Conservation (phyloP, 2,113 vertebrate species). For the Camelus dromedarius region DNA sequence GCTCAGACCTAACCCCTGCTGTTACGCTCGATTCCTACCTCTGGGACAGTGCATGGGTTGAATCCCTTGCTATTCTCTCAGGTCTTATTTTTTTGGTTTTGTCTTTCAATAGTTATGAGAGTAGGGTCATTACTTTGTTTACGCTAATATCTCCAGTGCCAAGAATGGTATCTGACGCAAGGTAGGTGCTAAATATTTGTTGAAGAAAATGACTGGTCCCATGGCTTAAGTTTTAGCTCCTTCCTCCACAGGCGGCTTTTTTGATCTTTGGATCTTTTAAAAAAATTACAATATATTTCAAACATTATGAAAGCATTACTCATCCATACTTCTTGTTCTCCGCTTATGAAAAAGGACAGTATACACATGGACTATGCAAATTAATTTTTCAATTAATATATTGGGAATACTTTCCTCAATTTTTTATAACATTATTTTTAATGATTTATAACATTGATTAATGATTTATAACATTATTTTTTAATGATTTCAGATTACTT, state of each 20-base stretch:
- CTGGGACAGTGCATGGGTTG: not conserved
- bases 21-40: not conserved
- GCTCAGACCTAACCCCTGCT: not conserved
- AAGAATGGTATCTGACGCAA: not conserved
- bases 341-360: not conserved
- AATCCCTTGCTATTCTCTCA: not conserved
- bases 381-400: not conserved
- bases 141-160: not conserved
- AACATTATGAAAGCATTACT: not conserved
- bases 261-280: not conserved
- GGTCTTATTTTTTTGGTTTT: not conserved
- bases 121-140: conserved; percentile 9
- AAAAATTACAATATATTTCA: conserved; percentile 19
- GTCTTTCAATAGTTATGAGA: not conserved
- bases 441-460: not conserved
- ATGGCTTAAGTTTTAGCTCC: not conserved
- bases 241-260: conserved; percentile 32
- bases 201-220: not conserved
- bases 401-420: not conserved
- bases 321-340: not conserved
- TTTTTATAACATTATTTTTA: not conserved
- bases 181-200: not conserved
- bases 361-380: not conserved
- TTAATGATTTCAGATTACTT: conserved; percentile 12
- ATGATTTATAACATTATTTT: not conserved